Evolutionary conservation across 2,888 invertebrate genomes (phyloP).

Genomic region (Auanema sp.): DNA sequence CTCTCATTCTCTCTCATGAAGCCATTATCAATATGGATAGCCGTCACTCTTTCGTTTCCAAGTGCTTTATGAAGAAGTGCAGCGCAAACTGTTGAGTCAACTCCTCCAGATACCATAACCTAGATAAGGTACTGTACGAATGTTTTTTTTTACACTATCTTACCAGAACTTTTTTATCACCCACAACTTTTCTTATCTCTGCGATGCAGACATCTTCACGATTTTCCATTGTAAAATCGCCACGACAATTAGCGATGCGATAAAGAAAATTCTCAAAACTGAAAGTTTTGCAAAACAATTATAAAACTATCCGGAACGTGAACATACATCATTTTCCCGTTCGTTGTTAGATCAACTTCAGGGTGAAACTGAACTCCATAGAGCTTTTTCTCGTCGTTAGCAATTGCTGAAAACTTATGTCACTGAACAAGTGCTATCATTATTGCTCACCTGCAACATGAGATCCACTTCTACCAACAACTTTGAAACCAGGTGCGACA

Average conservation of each 20-base stretch:
- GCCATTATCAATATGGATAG: conserved; percentile 96
- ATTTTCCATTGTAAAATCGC: conserved; percentile 80
- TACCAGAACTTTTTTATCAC: conserved; percentile 80
- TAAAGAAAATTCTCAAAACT: conserved; percentile 76
- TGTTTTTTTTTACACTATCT: neutral
- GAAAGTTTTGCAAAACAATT: neutral
- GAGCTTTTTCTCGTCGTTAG: conserved; percentile 83
- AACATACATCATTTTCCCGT: conserved; percentile 71
- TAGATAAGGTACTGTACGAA: conserved; percentile 8
- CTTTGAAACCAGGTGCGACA: conserved; percentile 83
- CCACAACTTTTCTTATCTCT: conserved; percentile 85
- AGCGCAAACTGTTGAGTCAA: conserved; percentile 99
- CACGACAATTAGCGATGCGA: conserved; percentile 79
- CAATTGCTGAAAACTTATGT: conserved; percentile 73
- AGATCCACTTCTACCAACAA: conserved; percentile 74
- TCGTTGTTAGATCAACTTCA: conserved; percentile 86
- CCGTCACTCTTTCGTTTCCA: conserved; percentile 77
- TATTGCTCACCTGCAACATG: conserved; percentile 65
- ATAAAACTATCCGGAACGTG: neutral
- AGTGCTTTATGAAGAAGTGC: conserved; percentile 88
- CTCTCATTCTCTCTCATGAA: conserved; percentile 88
- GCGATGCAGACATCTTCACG: conserved; percentile 87
- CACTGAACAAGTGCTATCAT: conserved; percentile 1
- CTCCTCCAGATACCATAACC: conserved; percentile 80
- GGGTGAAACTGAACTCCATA: conserved; percentile 99